Evolutionary conservation across 2,113 vertebrate genomes (phyloP).

Genomic region (Panthera uncia): DNA sequence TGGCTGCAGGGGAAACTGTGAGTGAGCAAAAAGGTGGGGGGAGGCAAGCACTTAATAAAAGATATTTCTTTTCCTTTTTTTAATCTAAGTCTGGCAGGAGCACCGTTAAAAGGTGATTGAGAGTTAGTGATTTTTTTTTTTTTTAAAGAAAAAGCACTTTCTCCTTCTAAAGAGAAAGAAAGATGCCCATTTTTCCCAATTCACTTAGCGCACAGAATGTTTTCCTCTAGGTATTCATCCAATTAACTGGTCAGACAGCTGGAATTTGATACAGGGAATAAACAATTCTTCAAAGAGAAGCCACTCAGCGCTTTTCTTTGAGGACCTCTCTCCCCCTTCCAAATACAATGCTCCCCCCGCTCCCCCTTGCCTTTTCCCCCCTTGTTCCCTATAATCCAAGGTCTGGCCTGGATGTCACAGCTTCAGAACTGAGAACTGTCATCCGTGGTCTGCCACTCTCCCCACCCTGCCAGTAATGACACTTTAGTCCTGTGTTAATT

Average conservation of each 20-base stretch:
- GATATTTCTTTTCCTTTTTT: constrained; percentile 72
- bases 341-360: constrained; percentile 9
- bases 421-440: constrained; percentile 75
- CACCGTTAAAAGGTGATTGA: constrained; percentile 73
- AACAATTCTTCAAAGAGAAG: constrained; percentile 74
- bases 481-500: constrained; percentile 83
- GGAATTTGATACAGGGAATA: constrained; percentile 59
- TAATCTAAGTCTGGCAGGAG: constrained; percentile 74
- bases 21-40: not conserved
- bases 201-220: constrained; percentile 27
- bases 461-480: constrained; percentile 70
- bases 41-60: constrained; percentile 75
- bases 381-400: constrained; percentile 68
- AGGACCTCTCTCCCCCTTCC: constrained; percentile 28
- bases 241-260: constrained; percentile 75
- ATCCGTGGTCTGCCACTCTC: constrained; percentile 75
- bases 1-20: constrained; percentile 71
- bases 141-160: constrained; percentile 69
- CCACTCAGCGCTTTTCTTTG: constrained; percentile 62
- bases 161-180: constrained; percentile 66
- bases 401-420: constrained; percentile 76
- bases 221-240: constrained; percentile 69
- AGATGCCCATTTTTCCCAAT: constrained; percentile 49
- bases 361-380: constrained; percentile 39
- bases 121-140: constrained; percentile 70